Evolutionary conservation across 2,888 invertebrate species (phyloP).

Genomic region (Acleris emargana): DNA sequence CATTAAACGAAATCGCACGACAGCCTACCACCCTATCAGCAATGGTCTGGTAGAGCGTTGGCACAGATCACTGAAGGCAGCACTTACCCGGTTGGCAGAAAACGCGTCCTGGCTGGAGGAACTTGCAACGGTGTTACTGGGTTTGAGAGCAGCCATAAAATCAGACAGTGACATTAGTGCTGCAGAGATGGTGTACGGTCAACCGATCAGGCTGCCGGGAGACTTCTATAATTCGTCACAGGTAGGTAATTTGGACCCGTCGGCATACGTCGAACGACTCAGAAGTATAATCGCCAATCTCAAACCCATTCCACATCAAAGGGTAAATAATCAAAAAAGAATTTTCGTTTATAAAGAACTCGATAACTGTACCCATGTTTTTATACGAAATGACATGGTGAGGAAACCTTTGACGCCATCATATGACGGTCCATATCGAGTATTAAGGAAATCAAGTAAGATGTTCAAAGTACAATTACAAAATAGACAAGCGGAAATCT

Average conservation of each 20-base stretch:
- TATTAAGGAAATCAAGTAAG: conserved; percentile 7
- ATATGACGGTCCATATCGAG: conserved; percentile 30
- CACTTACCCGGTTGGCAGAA: background rate
- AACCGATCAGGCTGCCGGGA: background rate
- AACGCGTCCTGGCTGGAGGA: background rate
- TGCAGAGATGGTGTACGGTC: background rate
- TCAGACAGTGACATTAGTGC: background rate
- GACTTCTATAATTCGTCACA: background rate
- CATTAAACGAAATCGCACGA: too few relatives aligned
- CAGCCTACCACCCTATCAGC: too few relatives aligned
- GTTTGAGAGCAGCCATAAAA: background rate
- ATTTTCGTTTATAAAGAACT: too few relatives aligned
- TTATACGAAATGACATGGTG: conserved; percentile 11
- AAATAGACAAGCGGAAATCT: conserved; percentile 3
- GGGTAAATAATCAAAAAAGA: too few relatives aligned
- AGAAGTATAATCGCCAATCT: too few relatives aligned
- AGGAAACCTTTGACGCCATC: conserved; percentile 21
- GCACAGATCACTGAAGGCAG: background rate
- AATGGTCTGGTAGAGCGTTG: background rate
- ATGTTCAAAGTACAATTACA: conserved; percentile 19
- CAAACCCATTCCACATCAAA: too few relatives aligned
- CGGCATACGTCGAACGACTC: too few relatives aligned
- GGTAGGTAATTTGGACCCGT: background rate
- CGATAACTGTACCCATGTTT: too few relatives aligned
- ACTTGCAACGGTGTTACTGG: background rate